Evolutionary conservation across 2,888 invertebrate genomes (phyloP).

Genomic region (Eupsilia transversa): DNA sequence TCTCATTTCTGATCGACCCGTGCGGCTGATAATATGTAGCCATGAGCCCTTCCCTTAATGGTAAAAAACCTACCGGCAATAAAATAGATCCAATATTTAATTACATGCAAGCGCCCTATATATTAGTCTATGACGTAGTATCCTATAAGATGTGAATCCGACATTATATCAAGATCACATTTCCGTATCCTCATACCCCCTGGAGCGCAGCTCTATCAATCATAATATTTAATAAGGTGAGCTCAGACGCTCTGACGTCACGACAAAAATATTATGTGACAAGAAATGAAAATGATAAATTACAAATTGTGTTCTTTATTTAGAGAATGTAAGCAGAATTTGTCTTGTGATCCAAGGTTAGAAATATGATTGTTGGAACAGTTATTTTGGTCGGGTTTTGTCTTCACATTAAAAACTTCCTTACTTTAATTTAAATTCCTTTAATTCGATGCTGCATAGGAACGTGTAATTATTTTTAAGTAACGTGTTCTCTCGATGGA

Average conservation of each 20-base stretch:
- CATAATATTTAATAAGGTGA: slow-evolving; percentile 57
- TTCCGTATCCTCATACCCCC: slow-evolving; percentile 19
- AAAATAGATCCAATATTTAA: slow-evolving; percentile 4
- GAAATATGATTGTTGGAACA: too few species aligned
- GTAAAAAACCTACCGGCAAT: neutral
- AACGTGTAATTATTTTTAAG: too few species aligned
- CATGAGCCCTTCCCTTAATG: too few species aligned
- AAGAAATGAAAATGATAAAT: slow-evolving; percentile 49
- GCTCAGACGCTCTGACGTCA: slow-evolving; percentile 23
- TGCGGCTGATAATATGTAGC: too few species aligned
- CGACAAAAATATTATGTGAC: slow-evolving; percentile 37
- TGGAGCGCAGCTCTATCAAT: slow-evolving; percentile 44
- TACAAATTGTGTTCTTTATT: slow-evolving; percentile 22
- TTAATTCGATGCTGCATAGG: too few species aligned
- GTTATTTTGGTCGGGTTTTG: too few species aligned
- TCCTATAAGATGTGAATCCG: neutral
- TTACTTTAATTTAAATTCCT: too few species aligned
- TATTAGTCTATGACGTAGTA: neutral
- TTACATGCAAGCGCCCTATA: neutral
- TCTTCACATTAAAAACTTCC: too few species aligned
- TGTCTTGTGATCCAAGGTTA: neutral
- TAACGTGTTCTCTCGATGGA: too few species aligned
- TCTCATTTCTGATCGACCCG: too few species aligned
- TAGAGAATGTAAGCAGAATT: slow-evolving; percentile 1
- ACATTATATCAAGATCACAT: slow-evolving; percentile 39